phyloP scores from a whole-genome alignment of 2,888 invertebrate species.

The Patella pellucida region DNA sequence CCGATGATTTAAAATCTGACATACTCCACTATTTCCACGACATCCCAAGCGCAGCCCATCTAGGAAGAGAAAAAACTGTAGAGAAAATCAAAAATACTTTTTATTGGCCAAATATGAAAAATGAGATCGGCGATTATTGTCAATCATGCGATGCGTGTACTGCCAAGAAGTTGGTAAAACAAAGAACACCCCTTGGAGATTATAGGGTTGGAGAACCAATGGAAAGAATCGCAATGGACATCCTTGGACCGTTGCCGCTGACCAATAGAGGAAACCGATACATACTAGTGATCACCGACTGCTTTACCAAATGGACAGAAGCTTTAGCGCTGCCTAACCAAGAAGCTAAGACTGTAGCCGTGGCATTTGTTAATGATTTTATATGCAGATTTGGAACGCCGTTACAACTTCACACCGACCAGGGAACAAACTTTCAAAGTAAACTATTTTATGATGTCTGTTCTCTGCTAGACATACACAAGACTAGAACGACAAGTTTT shows the following conservation, averaged over 20 bases:
- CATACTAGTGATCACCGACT: slow-evolving; percentile 14
- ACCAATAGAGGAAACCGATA: slow-evolving; percentile 14
- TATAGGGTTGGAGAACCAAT: slow-evolving; percentile 16
- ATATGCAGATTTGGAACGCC: slow-evolving; percentile 18
- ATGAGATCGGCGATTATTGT: not conserved
- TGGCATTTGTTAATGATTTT: not conserved
- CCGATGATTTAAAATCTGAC: not conserved
- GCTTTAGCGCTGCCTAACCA: slow-evolving; percentile 16
- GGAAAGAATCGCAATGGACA: slow-evolving; percentile 14
- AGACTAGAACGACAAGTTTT: too few species aligned
- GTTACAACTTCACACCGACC: slow-evolving; percentile 1
- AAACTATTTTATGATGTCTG: slow-evolving; percentile 16
- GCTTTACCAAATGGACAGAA: slow-evolving; percentile 20
- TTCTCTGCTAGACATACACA: not conserved
- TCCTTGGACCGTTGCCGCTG: slow-evolving; percentile 13
- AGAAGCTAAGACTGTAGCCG: slow-evolving; percentile 11
- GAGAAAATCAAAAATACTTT: not conserved
- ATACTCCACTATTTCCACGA: slow-evolving; percentile 8
- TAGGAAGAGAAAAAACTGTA: slow-evolving; percentile 8
- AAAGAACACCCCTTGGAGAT: not conserved
- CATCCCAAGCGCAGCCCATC: not conserved
- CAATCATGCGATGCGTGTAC: not conserved
- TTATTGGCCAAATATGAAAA: slow-evolving; percentile 20
- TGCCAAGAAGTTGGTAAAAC: slow-evolving; percentile 1
- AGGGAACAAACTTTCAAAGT: slow-evolving; percentile 18